Percentiles rank a stretch among this genome's conserved stretches.
Evolutionary conservation across 2,113 vertebrate species (phyloP).

Genomic region (Donacobius atricapilla): DNA sequence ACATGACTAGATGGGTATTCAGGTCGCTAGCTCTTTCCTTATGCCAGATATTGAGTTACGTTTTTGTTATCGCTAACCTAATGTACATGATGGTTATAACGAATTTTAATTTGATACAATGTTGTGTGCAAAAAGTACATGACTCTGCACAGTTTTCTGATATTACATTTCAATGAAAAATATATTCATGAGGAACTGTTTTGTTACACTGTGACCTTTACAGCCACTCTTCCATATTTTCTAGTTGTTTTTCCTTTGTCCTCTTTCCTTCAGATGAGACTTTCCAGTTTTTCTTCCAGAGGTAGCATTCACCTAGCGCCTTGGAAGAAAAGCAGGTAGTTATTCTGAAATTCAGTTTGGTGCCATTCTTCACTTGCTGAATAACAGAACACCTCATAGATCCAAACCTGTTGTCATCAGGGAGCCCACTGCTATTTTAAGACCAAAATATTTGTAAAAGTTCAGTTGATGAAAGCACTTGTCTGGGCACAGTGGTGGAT

Average conservation of each 20-base stretch:
- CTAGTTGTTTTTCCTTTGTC: background rate
- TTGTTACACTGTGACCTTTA: conserved; percentile 64
- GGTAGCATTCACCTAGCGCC: background rate
- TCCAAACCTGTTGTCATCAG: background rate
- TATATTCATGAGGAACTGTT: conserved; percentile 47
- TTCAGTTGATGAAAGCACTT: background rate
- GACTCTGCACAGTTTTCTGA: conserved; percentile 54
- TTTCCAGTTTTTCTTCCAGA: background rate
- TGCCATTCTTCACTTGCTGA: background rate
- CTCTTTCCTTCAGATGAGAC: background rate
- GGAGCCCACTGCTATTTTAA: background rate
- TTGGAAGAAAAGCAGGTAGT: background rate
- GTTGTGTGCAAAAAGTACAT: conserved; percentile 69
- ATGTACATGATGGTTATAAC: conserved; percentile 77
- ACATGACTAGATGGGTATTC: conserved; percentile 46
- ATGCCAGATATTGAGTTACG: conserved; percentile 73
- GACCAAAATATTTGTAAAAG: background rate
- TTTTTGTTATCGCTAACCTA: conserved; percentile 78
- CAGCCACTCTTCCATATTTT: background rate
- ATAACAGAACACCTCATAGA: background rate
- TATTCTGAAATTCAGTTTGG: background rate
- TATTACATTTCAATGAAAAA: conserved; percentile 60
- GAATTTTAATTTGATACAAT: conserved; percentile 78
- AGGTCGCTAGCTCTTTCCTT: conserved; percentile 64
- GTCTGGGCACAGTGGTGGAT: background rate